These are phyloP conservation scores for Dolichotis patagonum DNA, from an alignment of 2,113 vertebrate genomes.

Conservation along the genomic window DNA sequence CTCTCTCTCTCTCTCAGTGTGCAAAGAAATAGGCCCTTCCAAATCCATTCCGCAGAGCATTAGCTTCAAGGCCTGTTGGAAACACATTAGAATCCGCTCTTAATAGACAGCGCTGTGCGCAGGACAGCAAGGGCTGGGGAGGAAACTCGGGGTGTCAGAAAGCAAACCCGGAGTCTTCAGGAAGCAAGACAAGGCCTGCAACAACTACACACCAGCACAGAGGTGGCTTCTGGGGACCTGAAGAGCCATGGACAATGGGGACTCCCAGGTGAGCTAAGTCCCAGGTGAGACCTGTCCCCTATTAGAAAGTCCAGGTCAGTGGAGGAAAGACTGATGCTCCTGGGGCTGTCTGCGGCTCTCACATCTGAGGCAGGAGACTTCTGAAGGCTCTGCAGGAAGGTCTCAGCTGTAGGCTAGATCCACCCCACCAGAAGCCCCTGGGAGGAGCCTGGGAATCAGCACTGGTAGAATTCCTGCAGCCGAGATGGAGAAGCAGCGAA, in stretches of 20 bases:
- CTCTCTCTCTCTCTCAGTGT: not conserved
- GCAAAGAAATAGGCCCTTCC: conserved; percentile 11
- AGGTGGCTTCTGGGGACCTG: not conserved
- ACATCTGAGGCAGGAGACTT: not conserved
- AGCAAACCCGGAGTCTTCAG: not conserved
- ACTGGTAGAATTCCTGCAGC: not conserved
- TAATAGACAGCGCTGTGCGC: not conserved
- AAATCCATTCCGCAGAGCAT: not conserved
- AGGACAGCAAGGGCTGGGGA: rapidly evolving
- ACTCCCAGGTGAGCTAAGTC: not conserved
- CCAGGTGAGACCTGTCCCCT: rapidly evolving
- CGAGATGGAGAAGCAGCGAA: not conserved
- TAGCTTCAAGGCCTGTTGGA: conserved; percentile 58
- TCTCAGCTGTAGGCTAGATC: not conserved
- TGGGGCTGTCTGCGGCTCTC: not conserved
- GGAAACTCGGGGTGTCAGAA: rapidly evolving
- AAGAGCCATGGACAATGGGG: not conserved
- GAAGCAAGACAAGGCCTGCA: not conserved
- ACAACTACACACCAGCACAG: not conserved
- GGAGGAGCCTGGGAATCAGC: not conserved
- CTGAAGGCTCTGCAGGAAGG: not conserved
- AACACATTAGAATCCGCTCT: conserved; percentile 3
- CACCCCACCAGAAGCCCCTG: not conserved
- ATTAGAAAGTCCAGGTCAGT: not conserved
- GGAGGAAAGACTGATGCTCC: rapidly evolving